Evolutionary conservation across 2,113 vertebrate species (phyloP).

Genomic region (Pseudorhombus dupliciocellatus): DNA sequence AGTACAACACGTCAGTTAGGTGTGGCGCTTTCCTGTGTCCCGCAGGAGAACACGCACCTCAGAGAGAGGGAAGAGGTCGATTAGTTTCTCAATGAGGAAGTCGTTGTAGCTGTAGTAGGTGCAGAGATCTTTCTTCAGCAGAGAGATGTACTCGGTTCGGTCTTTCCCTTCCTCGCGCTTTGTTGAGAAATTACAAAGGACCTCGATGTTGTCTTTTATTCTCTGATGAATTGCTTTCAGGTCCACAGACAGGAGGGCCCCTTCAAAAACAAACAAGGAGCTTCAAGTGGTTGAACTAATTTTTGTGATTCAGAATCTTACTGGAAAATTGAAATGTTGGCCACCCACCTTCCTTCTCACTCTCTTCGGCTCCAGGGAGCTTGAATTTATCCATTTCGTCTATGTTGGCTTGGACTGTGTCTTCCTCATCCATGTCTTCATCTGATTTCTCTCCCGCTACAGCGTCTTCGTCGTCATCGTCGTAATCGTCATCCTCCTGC

Average conservation of each 20-base stretch:
- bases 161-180: conserved; percentile 88
- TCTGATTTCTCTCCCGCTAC: conserved; percentile 47
- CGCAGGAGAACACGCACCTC: conserved; percentile 80
- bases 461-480: conserved; percentile 48
- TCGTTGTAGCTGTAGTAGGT: conserved; percentile 94
- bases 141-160: conserved; percentile 85
- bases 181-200: conserved; percentile 87
- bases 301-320: too few species aligned
- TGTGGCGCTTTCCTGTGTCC: not conserved
- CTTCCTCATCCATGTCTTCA: conserved; percentile 71
- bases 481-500: conserved; percentile 74
- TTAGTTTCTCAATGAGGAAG: conserved; percentile 88
- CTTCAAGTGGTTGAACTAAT: too few species aligned
- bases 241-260: conserved; percentile 82
- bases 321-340: conserved; percentile 44
- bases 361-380: conserved; percentile 85
- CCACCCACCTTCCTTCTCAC: conserved; percentile 85
- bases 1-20: too few species aligned
- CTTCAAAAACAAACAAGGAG: conserved; percentile 67
- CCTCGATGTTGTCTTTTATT: conserved; percentile 93
- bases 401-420: conserved; percentile 86
- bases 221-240: conserved; percentile 89
- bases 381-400: conserved; percentile 85
- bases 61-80: conserved; percentile 91
- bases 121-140: conserved; percentile 89